A percentile compares a stretch with the other conserved stretches of the same genome.
phyloP scores from a whole-genome alignment of 1,140 invertebrate genomes.

The Theocolax elegans region DNA sequence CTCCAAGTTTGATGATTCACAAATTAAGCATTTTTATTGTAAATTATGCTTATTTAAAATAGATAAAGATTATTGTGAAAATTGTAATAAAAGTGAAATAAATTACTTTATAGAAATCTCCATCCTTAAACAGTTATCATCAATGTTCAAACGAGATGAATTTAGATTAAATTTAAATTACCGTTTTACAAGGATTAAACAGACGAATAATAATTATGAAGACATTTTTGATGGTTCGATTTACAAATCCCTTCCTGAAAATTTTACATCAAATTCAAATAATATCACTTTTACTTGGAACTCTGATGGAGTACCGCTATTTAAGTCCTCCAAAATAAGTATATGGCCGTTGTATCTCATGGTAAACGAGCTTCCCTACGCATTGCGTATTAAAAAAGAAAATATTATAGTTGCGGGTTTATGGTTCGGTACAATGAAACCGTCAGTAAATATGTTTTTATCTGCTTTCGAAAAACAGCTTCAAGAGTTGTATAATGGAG shows the following conservation, averaged over 20 bases:
- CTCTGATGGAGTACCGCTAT: background rate
- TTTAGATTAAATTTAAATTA: background rate
- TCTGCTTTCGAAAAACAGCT: background rate
- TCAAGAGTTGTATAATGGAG: background rate
- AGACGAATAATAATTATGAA: background rate
- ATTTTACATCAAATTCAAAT: background rate
- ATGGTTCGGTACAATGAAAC: background rate
- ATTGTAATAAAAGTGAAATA: no score
- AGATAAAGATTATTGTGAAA: no score
- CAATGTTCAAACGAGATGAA: background rate
- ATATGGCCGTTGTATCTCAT: conserved; percentile 1
- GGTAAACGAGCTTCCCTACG: no score
- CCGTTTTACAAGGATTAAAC: no score
- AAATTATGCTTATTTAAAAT: no score
- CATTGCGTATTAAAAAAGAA: no score
- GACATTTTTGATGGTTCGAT: background rate
- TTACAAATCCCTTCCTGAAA: background rate
- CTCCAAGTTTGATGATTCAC: no score
- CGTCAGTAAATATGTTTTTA: background rate
- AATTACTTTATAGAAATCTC: no score
- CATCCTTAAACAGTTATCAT: no score
- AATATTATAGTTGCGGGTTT: no score
- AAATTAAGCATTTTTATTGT: no score
- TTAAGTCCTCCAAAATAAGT: background rate
- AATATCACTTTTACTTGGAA: conserved; percentile 10